phyloP scores from a whole-genome alignment of 2,113 vertebrate genomes.

The Pterocles burchelli region DNA sequence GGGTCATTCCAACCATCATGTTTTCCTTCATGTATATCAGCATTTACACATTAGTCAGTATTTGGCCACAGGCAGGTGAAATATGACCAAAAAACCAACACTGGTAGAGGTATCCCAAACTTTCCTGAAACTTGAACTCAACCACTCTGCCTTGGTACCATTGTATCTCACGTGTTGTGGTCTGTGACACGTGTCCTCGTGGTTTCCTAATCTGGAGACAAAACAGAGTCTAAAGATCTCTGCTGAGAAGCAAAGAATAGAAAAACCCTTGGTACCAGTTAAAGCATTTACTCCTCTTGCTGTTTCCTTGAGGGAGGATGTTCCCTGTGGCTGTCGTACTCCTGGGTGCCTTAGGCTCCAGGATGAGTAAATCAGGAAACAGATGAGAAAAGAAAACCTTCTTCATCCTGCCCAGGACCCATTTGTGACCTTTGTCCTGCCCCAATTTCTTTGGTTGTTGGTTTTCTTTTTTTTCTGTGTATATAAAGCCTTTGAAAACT shows the following conservation, averaged over 20 bases:
- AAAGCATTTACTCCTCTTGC: conserved; percentile 27
- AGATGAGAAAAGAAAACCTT: not conserved
- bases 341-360: conserved; percentile 50
- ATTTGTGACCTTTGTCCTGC: not conserved
- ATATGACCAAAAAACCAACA: not conserved
- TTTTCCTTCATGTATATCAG: not conserved
- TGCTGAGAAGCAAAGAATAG: not conserved
- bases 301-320: conserved; percentile 55
- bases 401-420: not conserved
- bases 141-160: rapidly evolving
- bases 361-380: not conserved
- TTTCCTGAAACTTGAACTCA: not conserved
- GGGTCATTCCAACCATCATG: not conserved
- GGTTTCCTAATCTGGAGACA: not conserved
- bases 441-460: not conserved
- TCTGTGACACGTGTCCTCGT: not conserved
- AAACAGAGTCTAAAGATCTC: not conserved
- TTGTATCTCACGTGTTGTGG: rapidly evolving
- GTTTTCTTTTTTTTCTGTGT: not conserved
- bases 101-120: not conserved
- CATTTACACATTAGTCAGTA: conserved; percentile 23
- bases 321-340: conserved; percentile 46
- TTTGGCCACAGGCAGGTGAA: conserved; percentile 15
- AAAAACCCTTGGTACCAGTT: conserved; percentile 27
- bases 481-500: not conserved